Evolutionary conservation across 1,140 invertebrate species (phyloP), one percentile per base, ranked within the genome.

Genomic region (Aphidius ervi): DNA sequence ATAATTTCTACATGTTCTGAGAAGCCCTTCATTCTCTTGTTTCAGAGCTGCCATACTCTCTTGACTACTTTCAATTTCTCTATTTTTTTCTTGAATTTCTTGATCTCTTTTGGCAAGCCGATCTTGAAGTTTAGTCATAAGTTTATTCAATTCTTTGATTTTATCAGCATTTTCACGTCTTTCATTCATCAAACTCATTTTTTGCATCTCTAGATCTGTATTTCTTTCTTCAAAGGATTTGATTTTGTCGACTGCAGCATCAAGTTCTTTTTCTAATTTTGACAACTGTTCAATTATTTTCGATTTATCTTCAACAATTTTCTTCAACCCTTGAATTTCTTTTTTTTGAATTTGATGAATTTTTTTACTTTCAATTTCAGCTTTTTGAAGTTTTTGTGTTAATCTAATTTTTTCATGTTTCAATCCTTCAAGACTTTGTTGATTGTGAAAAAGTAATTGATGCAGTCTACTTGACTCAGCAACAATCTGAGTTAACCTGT

Each of bases 361-460:
- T 9, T 48, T 64, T 46, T 65, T 63, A 5, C 50, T 53, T 52
- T 63, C 61, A 39, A 71, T 70, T 10, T 62, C 37, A 39, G 59
- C 20, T 49, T 72, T 59, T 58, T 67, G 70, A 6, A 65, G n/a
- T 20, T 65, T 74, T 68, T 52, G 64, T 68, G 63, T 73, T 60
- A 46, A 63, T 58, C 50, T 74, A 62, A 52, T 47, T 31, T 78
- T 76, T 57, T 81, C 79, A 41, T 63, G 65, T 61, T 72, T 69
- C 6, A 64, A 56, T 9, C 73, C 76, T 69, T 84, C 83, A 4
- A 81, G 72, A 61, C 74, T 76, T 60, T 83, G 82, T 58, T 84
- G 81, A 2, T 74, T 79, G 45, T 79, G 71, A 58, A 81, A 81
- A 10, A 83, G 67, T 62, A 84, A 65, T 62, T 83, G 79, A 63